phyloP scores from a whole-genome alignment of 1,140 invertebrate genomes.

The Heterodera carotae region DNA sequence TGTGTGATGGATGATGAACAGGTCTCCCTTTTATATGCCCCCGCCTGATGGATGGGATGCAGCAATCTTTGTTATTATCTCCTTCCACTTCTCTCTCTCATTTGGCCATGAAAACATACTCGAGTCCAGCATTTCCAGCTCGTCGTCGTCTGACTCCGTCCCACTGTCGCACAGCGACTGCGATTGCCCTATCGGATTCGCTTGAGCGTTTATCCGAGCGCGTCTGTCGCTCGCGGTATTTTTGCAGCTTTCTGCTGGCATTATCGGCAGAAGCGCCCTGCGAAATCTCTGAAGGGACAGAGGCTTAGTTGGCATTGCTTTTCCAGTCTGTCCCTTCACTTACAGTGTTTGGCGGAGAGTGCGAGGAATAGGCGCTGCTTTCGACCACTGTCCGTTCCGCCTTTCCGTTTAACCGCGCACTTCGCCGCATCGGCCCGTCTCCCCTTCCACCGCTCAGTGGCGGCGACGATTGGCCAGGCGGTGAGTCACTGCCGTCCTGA shows the following conservation, averaged over 20 bases:
- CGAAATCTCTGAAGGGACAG: neutral
- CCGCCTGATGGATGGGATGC: too few species aligned
- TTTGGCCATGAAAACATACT: slow-evolving; percentile 23
- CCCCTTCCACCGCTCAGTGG: slow-evolving; percentile 1
- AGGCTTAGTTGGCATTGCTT: neutral
- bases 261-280: neutral
- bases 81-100: neutral
- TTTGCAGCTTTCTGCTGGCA: slow-evolving; percentile 1
- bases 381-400: slow-evolving; percentile 5
- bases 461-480: slow-evolving; percentile 26
- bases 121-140: slow-evolving; percentile 40
- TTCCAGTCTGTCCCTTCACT: neutral
- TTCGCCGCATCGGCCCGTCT: slow-evolving; percentile 16
- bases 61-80: neutral
- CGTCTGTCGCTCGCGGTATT: slow-evolving; percentile 4
- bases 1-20: neutral
- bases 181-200: neutral
- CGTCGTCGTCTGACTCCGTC: slow-evolving; percentile 44
- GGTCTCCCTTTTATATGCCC: neutral
- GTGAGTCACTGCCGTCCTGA: slow-evolving; percentile 28
- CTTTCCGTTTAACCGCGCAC: slow-evolving; percentile 29
- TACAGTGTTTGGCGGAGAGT: slow-evolving; percentile 14
- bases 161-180: slow-evolving; percentile 27
- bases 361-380: slow-evolving; percentile 1
- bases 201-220: neutral